Evolutionary conservation across 2,888 invertebrate species (phyloP), one percentile per base, ranked within the genome.

Genomic region (Lathronympha strigana): DNA sequence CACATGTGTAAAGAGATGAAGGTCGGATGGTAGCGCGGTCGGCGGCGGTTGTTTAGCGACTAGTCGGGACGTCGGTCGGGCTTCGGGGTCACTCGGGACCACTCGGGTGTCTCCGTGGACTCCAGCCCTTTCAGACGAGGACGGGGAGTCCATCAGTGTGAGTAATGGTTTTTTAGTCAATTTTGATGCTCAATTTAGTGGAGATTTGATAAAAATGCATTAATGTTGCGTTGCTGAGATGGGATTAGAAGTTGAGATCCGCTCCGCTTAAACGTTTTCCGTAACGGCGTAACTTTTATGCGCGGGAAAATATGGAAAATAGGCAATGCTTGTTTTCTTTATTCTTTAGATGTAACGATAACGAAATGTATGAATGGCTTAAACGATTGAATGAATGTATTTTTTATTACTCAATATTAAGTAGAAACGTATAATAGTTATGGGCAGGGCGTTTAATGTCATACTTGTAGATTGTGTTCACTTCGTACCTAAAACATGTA

Each of bases 1-100:
- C 82, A 87, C 84, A 85, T 84, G 82, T 83, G 80, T 68, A 71
- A 45, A 63, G 63, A 73, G 73, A 73, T 70, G 73, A 67, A 72
- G 68, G 66, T 70, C 58, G 66, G 72, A 51, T 77, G 80, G 76
- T 78, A 76, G 73, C 71, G 77, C 78, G 74, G 72, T 69, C 69
- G 73, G 71, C 78, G 77, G 73, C 69, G 81, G 80, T 73, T 79
- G 74, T 73, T 68, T 69, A 73, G 76, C 80, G 81, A 90, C 89
- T 89, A 83, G 71, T 69, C 47, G 19, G 45, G 33, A 33, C 15
- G 55, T 50, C 49, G 45, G 54, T 61, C 66, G 62, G 28, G 66
- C 38, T 67, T 75, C 75, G 71, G 67, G 62, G 66, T 43, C 23
- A 53, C 36, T 77, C 78, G 80, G 72, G 25, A 1, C 19, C 43